phyloP scores from a whole-genome alignment of 2,797 vertebrate genomes.

The Hemibagrus guttatus region DNA sequence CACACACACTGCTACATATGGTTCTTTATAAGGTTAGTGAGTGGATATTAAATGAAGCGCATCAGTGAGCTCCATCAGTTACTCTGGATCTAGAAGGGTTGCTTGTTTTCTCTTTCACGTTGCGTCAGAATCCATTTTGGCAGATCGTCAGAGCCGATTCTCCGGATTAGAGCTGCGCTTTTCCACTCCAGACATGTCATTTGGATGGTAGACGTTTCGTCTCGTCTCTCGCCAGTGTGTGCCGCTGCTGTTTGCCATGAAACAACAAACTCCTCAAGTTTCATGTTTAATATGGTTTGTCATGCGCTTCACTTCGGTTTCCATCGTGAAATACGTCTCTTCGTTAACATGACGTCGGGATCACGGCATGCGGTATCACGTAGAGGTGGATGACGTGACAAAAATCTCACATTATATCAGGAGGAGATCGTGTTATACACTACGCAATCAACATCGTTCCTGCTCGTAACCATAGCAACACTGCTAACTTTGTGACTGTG shows the following conservation, averaged over 20 bases:
- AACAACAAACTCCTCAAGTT: not conserved
- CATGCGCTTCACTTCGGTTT: not conserved
- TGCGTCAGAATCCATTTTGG: not conserved
- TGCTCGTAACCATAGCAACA: not conserved
- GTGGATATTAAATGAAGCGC: not conserved
- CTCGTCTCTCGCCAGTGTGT: not conserved
- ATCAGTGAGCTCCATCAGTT: not conserved
- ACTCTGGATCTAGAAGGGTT: not conserved
- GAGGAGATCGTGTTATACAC: too few species aligned
- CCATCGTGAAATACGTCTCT: not conserved
- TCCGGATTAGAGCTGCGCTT: not conserved
- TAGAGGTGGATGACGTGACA: too few species aligned
- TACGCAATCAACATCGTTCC: not conserved
- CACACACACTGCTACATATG: too few species aligned
- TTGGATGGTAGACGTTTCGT: not conserved
- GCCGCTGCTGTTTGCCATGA: too few species aligned
- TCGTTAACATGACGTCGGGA: not conserved
- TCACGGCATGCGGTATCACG: too few species aligned
- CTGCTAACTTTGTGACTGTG: not conserved
- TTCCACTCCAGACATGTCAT: not conserved
- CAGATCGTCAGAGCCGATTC: not conserved
- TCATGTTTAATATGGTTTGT: not conserved
- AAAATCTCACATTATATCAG: not conserved
- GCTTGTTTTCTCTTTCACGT: not conserved
- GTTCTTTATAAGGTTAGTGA: not conserved